These are phyloP conservation scores for Sitobion miscanthi DNA, from an alignment of 1,140 invertebrate genomes.

Conservation along the genomic window DNA sequence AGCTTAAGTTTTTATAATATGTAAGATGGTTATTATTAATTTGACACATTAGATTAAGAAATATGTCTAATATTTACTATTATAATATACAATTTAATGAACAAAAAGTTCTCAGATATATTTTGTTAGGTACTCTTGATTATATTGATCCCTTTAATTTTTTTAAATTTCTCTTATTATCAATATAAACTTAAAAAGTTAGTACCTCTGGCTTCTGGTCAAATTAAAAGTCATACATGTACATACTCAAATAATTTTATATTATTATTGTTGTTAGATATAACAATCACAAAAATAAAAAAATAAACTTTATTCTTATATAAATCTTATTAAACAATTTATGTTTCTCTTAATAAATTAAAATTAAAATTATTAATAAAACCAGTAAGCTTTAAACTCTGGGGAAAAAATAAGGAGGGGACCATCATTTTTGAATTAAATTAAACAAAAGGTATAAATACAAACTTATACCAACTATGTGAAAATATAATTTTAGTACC, in stretches of 20 bases:
- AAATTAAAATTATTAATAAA: constrained; percentile 3
- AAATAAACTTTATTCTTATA: not conserved
- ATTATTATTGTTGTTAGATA: not conserved
- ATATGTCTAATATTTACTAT: constrained; percentile 15
- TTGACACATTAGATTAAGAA: constrained; percentile 19
- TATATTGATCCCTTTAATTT: not conserved
- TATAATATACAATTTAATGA: not conserved
- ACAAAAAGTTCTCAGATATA: not conserved
- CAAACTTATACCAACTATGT: not conserved
- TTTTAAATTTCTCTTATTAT: not conserved
- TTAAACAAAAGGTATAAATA: constrained; percentile 19
- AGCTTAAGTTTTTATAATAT: not conserved
- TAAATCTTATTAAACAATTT: not conserved
- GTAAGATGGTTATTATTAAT: constrained; percentile 30
- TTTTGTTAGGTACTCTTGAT: not conserved
- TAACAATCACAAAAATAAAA: not conserved
- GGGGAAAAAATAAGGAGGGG: not conserved
- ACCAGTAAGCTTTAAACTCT: not conserved
- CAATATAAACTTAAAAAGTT: not conserved
- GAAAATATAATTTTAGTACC: not conserved
- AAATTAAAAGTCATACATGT: not conserved
- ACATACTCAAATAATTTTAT: not conserved
- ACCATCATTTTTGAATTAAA: not conserved
- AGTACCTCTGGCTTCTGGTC: not conserved
- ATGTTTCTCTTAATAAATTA: not conserved